Conservation (phyloP, 2,113 vertebrate genomes). For the Amphiprion percula region DNA sequence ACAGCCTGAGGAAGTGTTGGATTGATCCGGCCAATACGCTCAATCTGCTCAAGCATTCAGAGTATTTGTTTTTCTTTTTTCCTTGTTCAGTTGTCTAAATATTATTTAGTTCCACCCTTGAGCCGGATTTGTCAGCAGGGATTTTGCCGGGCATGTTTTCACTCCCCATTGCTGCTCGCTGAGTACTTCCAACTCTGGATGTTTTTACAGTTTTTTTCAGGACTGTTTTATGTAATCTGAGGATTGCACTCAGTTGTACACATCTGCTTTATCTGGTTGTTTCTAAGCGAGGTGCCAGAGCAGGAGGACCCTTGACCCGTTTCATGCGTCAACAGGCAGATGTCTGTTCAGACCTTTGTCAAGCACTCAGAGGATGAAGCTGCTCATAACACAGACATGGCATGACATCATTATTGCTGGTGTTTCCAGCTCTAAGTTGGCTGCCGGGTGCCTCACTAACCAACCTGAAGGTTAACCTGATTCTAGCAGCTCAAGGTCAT, state of each 20-base stretch:
- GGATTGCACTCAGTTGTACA: constrained; percentile 32
- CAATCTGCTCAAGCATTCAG: constrained; percentile 75
- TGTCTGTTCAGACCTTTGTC: constrained; percentile 46
- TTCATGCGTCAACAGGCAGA: constrained; percentile 49
- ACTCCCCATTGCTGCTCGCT: constrained; percentile 38
- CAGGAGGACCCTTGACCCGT: constrained; percentile 36
- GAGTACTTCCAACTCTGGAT: constrained; percentile 46
- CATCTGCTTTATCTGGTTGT: constrained; percentile 47
- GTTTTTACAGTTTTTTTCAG: neutral
- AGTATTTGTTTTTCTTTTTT: constrained; percentile 78
- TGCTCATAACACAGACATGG: constrained; percentile 25
- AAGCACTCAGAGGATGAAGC: constrained; percentile 24
- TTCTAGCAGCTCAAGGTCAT: constrained; percentile 59
- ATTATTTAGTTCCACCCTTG: constrained; percentile 75
- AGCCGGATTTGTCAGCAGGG: constrained; percentile 79
- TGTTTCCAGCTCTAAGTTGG: constrained; percentile 14
- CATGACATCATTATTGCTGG: neutral
- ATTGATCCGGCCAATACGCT: constrained; percentile 74
- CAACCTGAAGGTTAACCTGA: constrained; percentile 56
- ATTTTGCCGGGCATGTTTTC: constrained; percentile 73
- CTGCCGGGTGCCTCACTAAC: constrained; percentile 7
- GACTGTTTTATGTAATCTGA: constrained; percentile 58
- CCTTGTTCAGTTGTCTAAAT: constrained; percentile 77
- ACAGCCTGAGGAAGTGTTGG: constrained; percentile 74
- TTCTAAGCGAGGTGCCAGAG: constrained; percentile 37